Conservation (phyloP, 2,113 vertebrate genomes). For the Onychorhynchus coronatus region DNA sequence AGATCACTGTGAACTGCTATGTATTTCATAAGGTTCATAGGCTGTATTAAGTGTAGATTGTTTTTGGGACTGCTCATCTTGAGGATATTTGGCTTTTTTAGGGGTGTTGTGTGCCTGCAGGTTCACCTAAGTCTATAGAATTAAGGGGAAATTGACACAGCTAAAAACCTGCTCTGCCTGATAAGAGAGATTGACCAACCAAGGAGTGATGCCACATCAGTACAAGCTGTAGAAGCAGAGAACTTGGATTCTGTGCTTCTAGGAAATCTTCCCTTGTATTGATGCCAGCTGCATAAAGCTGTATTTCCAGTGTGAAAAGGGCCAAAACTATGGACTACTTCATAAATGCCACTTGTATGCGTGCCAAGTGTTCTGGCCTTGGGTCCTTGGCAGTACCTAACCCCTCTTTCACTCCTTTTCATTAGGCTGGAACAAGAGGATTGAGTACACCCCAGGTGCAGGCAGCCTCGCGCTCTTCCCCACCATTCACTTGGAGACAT, state of each 20-base stretch:
- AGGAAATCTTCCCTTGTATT: neutral
- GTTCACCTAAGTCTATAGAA: neutral
- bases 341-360: neutral
- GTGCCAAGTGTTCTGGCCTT: neutral
- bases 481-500: constrained; percentile 91
- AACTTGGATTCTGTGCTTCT: neutral
- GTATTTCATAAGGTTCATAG: neutral
- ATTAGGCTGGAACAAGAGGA: constrained; percentile 93
- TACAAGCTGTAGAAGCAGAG: neutral
- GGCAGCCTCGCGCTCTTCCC: constrained; percentile 92
- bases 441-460: constrained; percentile 90
- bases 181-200: neutral
- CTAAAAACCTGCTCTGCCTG: neutral
- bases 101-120: neutral
- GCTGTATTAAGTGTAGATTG: neutral
- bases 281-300: neutral
- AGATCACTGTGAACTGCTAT: neutral
- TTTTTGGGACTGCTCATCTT: neutral
- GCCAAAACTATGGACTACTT: neutral
- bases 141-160: neutral
- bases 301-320: neutral
- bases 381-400: neutral
- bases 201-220: neutral
- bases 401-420: neutral
- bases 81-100: neutral